phyloP scores from a whole-genome alignment of 1,140 invertebrate genomes.

The Palaemon carinicauda region DNA sequence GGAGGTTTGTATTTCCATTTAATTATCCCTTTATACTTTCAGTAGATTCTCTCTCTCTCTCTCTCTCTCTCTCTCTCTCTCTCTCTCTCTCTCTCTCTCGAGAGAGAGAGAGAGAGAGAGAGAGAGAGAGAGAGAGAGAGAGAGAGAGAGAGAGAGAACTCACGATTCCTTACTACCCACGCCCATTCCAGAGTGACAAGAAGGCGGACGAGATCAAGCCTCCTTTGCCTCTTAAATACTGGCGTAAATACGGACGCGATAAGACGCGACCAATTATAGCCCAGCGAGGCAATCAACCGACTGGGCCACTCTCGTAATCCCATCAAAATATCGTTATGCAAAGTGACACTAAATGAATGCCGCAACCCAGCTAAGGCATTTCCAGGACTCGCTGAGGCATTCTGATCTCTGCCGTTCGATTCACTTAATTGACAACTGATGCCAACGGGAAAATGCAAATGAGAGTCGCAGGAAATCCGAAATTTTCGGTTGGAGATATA shows the following conservation, averaged over 20 bases:
- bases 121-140: too few relatives aligned
- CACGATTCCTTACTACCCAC: too few relatives aligned
- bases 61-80: too few relatives aligned
- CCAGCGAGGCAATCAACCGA: neutral
- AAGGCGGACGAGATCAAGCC: neutral
- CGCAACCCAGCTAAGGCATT: neutral
- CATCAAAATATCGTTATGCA: conserved; percentile 16
- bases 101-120: too few relatives aligned
- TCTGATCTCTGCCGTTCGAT: neutral
- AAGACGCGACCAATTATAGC: neutral
- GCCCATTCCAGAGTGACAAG: too few relatives aligned
- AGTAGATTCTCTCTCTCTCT: too few relatives aligned
- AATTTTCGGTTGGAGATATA: neutral
- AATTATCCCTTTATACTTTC: too few relatives aligned
- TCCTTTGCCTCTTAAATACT: neutral
- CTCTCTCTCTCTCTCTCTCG: too few relatives aligned
- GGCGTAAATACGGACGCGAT: neutral
- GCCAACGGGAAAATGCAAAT: neutral
- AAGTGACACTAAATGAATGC: neutral
- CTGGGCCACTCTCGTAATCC: conserved; percentile 15
- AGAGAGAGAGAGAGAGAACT: too few relatives aligned
- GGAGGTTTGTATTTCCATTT: too few relatives aligned
- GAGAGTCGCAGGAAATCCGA: neutral
- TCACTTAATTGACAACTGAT: conserved; percentile 9
- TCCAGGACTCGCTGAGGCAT: neutral